Evolutionary conservation across 2,113 vertebrate species (phyloP).

Genomic region (Scatophagus argus): DNA sequence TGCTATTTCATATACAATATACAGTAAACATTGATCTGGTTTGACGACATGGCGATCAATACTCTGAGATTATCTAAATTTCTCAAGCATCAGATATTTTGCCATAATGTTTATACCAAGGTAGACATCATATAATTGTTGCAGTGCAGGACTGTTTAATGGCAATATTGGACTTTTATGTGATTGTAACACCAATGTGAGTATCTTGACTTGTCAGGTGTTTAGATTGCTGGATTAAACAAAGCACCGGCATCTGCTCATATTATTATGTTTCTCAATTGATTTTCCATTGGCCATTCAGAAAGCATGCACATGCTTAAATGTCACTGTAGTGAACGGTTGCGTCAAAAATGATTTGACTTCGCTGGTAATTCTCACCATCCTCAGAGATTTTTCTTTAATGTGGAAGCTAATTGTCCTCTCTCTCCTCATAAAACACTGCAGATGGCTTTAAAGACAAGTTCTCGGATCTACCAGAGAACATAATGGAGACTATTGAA

Average conservation of each 20-base stretch:
- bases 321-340: conserved; percentile 15
- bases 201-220: no score
- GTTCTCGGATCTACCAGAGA: conserved; percentile 16
- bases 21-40: background rate
- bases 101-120: background rate
- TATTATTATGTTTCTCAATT: background rate
- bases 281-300: background rate
- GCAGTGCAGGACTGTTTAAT: no score
- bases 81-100: background rate
- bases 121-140: no score
- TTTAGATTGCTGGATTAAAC: background rate
- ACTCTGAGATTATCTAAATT: background rate
- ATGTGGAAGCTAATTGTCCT: conserved; percentile 54
- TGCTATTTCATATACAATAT: background rate
- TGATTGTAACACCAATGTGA: no score
- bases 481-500: conserved; percentile 37
- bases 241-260: background rate
- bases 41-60: background rate
- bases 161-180: no score
- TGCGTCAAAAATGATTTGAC: conserved; percentile 7
- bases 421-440: conserved; percentile 37
- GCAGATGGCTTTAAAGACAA: conserved; percentile 26
- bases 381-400: conserved; percentile 8
- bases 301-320: conserved; percentile 19
- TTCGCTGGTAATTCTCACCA: conserved; percentile 20